These are phyloP conservation scores for Beris chalybata DNA, from an alignment of 2,888 invertebrate genomes.

Conservation along the genomic window DNA sequence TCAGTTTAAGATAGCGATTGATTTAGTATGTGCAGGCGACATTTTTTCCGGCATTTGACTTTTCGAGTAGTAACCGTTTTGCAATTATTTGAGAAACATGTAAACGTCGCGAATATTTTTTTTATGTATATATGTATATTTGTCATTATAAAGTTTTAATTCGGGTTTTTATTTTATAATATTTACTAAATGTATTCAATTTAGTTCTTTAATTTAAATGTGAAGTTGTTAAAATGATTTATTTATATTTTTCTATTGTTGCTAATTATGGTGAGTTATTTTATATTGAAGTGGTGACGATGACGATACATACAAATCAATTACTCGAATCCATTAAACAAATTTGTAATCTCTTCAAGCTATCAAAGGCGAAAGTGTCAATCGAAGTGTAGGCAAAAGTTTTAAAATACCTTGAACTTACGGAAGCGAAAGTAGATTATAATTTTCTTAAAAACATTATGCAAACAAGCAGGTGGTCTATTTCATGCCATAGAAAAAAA, in stretches of 20 bases:
- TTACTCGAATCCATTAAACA: too few relatives aligned
- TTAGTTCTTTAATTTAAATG: neutral
- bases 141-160: neutral
- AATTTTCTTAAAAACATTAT: too few relatives aligned
- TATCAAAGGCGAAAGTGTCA: too few relatives aligned
- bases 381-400: too few relatives aligned
- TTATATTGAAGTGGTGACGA: neutral
- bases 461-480: too few relatives aligned
- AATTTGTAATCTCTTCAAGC: too few relatives aligned
- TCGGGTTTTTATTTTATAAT: neutral
- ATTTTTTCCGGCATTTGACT: neutral
- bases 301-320: too few relatives aligned
- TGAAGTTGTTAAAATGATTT: conserved; percentile 48
- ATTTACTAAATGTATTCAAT: neutral
- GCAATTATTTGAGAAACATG: conserved; percentile 1
- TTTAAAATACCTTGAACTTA: too few relatives aligned
- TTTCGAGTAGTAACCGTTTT: neutral
- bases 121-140: neutral
- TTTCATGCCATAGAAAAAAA: too few relatives aligned
- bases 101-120: neutral
- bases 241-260: conserved; percentile 53
- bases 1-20: too few relatives aligned
- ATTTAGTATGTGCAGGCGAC: too few relatives aligned
- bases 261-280: conserved; percentile 54
- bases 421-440: too few relatives aligned